Conservation (phyloP, 2,888 invertebrate species). For the Drosophila seclusa region DNA sequence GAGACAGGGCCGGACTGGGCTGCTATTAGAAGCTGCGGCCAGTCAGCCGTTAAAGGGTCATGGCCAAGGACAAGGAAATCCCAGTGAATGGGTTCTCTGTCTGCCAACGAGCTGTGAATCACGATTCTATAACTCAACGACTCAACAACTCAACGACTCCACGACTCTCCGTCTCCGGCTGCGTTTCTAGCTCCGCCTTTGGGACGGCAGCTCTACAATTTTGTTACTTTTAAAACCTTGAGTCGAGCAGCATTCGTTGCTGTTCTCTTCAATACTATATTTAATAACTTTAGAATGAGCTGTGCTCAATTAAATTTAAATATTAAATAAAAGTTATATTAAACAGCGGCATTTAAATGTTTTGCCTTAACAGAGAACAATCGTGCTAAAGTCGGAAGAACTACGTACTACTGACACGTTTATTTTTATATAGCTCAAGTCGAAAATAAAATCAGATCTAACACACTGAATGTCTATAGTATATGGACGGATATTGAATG, state of each 20-base stretch:
- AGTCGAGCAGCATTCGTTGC: conserved; percentile 40
- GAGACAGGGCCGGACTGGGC: conserved; percentile 25
- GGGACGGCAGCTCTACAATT: conserved; percentile 47
- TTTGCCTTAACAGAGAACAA: conserved; percentile 54
- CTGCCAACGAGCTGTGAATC: conserved; percentile 53
- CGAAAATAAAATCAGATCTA: background rate
- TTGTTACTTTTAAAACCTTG: conserved; percentile 80
- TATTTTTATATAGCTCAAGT: background rate
- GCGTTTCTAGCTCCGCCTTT: conserved; percentile 33
- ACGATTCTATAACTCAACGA: conserved; percentile 46
- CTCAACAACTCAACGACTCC: conserved; percentile 10
- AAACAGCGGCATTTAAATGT: conserved; percentile 38
- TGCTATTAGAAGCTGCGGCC: conserved; percentile 51
- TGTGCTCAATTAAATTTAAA: conserved; percentile 71
- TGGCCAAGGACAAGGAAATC: conserved; percentile 82
- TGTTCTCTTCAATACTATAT: conserved; percentile 53
- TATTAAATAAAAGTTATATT: conserved; percentile 58
- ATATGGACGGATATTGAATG: background rate
- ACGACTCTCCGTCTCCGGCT: conserved; percentile 16
- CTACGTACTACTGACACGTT: conserved; percentile 18
- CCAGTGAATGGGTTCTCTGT: conserved; percentile 72
- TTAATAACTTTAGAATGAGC: conserved; percentile 73
- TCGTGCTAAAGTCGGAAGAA: conserved; percentile 63
- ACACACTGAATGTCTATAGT: background rate
- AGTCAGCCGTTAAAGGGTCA: conserved; percentile 78